Evolutionary conservation across 1,140 invertebrate species (phyloP).

Genomic region (Nebria ingens): DNA sequence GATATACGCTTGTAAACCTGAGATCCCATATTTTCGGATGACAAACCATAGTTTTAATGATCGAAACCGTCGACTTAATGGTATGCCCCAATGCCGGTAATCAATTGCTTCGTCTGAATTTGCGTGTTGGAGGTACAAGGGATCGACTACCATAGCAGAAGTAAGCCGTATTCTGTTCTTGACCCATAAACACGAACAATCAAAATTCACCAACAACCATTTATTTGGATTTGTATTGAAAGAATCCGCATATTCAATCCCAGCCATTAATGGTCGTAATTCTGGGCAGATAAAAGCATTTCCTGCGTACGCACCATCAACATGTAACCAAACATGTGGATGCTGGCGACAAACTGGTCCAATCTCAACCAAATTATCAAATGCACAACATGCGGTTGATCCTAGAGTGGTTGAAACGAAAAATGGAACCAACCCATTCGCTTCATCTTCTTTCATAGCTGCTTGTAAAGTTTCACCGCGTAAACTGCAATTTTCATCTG

Average conservation of each 20-base stretch:
- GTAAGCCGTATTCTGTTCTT: constrained; percentile 80
- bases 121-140: constrained; percentile 81
- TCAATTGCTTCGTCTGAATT: constrained; percentile 62
- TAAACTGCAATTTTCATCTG: constrained; percentile 71
- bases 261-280: constrained; percentile 58
- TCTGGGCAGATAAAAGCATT: constrained; percentile 78
- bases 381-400: constrained; percentile 72
- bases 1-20: constrained; percentile 72
- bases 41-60: constrained; percentile 86
- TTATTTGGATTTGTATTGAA: constrained; percentile 93
- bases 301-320: constrained; percentile 76
- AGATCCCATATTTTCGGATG: constrained; percentile 70
- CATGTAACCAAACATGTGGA: constrained; percentile 56
- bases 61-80: constrained; percentile 74
- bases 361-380: constrained; percentile 71
- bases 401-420: constrained; percentile 74
- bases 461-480: constrained; percentile 58
- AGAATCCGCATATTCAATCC: constrained; percentile 77
- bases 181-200: constrained; percentile 86
- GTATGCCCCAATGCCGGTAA: constrained; percentile 84
- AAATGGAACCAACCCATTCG: constrained; percentile 74
- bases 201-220: constrained; percentile 82
- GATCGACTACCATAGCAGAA: constrained; percentile 88
- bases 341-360: constrained; percentile 65
- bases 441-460: constrained; percentile 66